Conservation (phyloP, 1,140 invertebrate species). For the Lepidotrigona ventralis region DNA sequence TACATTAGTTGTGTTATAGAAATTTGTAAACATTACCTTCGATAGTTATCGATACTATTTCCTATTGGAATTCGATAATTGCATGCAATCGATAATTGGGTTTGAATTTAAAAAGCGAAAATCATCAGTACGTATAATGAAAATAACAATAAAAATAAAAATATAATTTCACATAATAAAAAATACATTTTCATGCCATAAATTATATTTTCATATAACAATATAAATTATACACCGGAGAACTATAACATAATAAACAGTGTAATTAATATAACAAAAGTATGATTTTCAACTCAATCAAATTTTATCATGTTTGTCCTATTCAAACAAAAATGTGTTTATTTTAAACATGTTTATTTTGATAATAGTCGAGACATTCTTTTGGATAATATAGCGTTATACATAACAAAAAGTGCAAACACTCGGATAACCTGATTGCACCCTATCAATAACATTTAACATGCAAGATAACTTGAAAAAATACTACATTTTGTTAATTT, state of each 20-base stretch:
- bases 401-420: not conserved
- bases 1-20: not conserved
- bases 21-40: not conserved
- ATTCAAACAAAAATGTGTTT: no score
- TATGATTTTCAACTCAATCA: no score
- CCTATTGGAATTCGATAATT: not conserved
- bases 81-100: not conserved
- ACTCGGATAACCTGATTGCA: not conserved
- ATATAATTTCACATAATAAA: no score
- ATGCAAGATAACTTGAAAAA: conserved; percentile 5
- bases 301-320: no score
- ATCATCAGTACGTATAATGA: not conserved
- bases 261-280: no score
- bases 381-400: no score
- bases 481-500: not conserved
- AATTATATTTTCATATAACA: not conserved
- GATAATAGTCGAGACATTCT: no score
- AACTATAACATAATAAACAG: no score
- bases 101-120: not conserved
- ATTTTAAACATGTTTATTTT: not conserved
- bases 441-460: not conserved
- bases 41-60: not conserved
- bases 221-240: no score
- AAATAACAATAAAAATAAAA: no score
- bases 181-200: no score